Evolutionary conservation across 2,888 invertebrate species (phyloP), one percentile per base, ranked within the genome.

Genomic region (Drosophila testacea): DNA sequence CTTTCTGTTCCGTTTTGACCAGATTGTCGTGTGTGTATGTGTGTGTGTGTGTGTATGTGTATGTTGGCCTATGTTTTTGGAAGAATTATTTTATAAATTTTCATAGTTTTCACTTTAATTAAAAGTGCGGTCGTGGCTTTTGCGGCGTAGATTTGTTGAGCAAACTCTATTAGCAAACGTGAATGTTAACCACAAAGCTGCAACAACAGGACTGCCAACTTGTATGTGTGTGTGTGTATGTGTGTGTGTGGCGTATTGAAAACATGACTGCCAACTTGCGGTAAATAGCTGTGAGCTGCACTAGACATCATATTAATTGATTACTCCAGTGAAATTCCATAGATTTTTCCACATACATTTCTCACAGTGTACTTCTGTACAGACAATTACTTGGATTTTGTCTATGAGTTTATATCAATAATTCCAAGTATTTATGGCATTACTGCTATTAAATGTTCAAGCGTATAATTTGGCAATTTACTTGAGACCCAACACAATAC

Each of bases 91-190:
- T 79, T 77, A 75, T 69, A 79, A 83, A 86, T 83, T 70, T 83
- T 87, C 89, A 81, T 89, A 85, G 87, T 85, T 85, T 89, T 77
- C 72, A 87, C 77, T 85, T 89, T 85, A 89, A 85, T 85, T 85
- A 85, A 85, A 85, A 85, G 88, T 81, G 85, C 73, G 85, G 85
- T 89, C 73, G 77, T 77, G 75, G 84, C 74, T 76, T 79, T 65
- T 85, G 84, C 69, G 84, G 84, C 75, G 47, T 59, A 74, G 57
- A 69, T 83, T 77, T 85, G 69, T 51, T 80, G 77, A 57, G 47
- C 68, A 88, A 55, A 76, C 73, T 87, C 69, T 70, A 81, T 84
- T 84, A 81, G 79, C 68, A 67, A 69, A 52, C 34, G 50, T 55
- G 60, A 55, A 39, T 42, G 55, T 42, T 9, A 34, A 63, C 64